Evolutionary conservation across 2,888 invertebrate genomes (phyloP), one percentile per base, ranked within the genome.

Genomic region (Hanleya hanleyi): DNA sequence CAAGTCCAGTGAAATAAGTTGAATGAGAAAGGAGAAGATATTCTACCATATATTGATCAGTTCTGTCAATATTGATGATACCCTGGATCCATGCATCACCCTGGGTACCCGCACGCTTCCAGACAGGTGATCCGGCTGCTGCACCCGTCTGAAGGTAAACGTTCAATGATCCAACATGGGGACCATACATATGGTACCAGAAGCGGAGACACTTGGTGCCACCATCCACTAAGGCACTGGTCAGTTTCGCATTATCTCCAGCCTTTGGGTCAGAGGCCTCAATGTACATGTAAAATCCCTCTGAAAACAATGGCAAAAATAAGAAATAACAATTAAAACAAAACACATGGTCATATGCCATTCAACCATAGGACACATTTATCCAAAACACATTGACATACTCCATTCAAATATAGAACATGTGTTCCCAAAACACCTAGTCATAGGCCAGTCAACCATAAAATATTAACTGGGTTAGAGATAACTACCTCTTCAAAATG

Each of bases 161-260:
- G 69, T 82, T 86, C 22, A 89, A 78, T 5, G 76, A 76, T 5
- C 87, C 87, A 22, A 86, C 83, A n/a, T 76, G 67, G 1, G 66
- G 41, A 18, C 89, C 88, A 73, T 80, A 85, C 86, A 88, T 86
- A 70, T 87, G 84, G 75, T 87, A 87, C 77, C 77, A 79, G 61
- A 79, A 64, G 18, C 35, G 22, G 36, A 64, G 37, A 33, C 64
- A 64, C 5, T 22, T 68, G 6, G n/a, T n/a, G 1, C 64, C 38
- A 29, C 15, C 57, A 29, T 75, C 70, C 0, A 73, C 77, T 1
- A 86, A 73, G 32, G 75, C 69, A 68, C 87, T 86, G 71, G 84
- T 76, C 9, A 88, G 70, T 22, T 84, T 77, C 5, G 88, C 86
- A 65, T 81, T 84, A 73, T 81, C 70, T 6, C 84, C 84, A 6